Evolutionary conservation across 2,888 invertebrate species (phyloP).

Genomic region (Parnassius apollo): DNA sequence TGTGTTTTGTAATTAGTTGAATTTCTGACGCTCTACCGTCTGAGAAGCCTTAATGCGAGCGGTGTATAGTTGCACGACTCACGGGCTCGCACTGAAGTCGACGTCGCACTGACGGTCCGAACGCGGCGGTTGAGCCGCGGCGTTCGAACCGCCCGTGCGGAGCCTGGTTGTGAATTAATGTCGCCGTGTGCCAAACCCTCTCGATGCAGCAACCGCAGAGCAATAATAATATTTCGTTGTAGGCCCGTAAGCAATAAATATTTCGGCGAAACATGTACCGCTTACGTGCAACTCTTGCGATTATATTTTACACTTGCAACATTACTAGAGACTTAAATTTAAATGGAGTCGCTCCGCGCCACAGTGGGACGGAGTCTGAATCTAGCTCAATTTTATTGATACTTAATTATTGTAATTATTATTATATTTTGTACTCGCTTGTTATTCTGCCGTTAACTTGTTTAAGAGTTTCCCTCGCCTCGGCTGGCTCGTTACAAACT

Average conservation of each 20-base stretch:
- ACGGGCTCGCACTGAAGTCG: constrained; percentile 46
- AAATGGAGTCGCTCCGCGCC: constrained; percentile 13
- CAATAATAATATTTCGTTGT: constrained; percentile 59
- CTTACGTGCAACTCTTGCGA: constrained; percentile 4
- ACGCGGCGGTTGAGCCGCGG: constrained; percentile 8
- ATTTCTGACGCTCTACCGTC: no score
- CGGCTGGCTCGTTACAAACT: constrained; percentile 31
- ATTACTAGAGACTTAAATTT: constrained; percentile 15
- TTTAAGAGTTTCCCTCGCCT: constrained; percentile 41
- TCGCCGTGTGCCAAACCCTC: constrained; percentile 23
- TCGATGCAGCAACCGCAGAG: constrained; percentile 47
- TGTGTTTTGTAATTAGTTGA: neutral
- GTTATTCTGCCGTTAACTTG: constrained; percentile 57
- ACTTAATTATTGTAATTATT: constrained; percentile 55
- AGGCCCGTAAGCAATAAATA: constrained; percentile 54
- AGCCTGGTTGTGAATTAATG: constrained; percentile 71
- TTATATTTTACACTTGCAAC: constrained; percentile 1
- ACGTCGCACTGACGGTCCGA: neutral
- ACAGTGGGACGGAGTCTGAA: constrained; percentile 49
- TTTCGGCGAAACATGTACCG: constrained; percentile 7
- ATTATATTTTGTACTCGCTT: constrained; percentile 62
- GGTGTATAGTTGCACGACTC: constrained; percentile 49
- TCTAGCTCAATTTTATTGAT: constrained; percentile 78
- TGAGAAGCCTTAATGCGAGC: neutral
- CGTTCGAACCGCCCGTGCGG: constrained; percentile 31